phyloP scores from a whole-genome alignment of 2,797 vertebrate species.

The Chromis chromis region DNA sequence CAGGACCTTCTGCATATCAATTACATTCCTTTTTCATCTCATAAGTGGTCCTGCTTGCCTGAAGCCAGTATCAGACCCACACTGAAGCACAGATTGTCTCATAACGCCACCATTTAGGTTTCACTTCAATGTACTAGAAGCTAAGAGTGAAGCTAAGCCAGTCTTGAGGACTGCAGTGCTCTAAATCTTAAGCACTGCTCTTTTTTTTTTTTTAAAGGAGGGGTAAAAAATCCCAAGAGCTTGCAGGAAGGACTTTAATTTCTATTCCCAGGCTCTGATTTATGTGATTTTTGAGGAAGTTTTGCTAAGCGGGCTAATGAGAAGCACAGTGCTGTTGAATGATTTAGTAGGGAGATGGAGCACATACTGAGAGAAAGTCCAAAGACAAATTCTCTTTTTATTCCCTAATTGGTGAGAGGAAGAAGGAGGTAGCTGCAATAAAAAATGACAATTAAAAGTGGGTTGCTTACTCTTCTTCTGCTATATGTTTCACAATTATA shows the following conservation, averaged over 20 bases:
- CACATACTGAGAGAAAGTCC: constrained; percentile 76
- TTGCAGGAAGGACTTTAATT: constrained; percentile 87
- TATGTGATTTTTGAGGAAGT: constrained; percentile 93
- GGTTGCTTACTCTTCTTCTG: constrained; percentile 51
- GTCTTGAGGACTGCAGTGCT: constrained; percentile 62
- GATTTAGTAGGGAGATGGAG: constrained; percentile 87
- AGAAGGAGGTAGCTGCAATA: constrained; percentile 84
- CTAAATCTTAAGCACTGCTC: constrained; percentile 66
- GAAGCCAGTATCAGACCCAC: constrained; percentile 7
- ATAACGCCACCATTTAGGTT: constrained; percentile 35
- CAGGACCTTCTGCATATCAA: not conserved
- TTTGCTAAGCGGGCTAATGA: constrained; percentile 95
- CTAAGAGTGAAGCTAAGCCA: constrained; percentile 54
- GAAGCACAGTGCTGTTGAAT: constrained; percentile 90
- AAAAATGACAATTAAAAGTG: constrained; percentile 73
- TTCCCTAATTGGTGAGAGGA: constrained; percentile 87
- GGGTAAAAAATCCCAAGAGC: constrained; percentile 61
- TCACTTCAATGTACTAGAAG: constrained; percentile 45
- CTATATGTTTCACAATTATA: constrained; percentile 57
- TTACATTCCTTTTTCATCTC: constrained; percentile 7
- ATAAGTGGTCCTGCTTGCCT: constrained; percentile 13
- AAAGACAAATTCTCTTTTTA: constrained; percentile 87
- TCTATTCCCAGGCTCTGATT: constrained; percentile 89
- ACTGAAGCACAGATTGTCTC: constrained; percentile 20
- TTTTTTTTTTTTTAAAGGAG: constrained; percentile 60